These are phyloP conservation scores for Chionoecetes opilio DNA, from an alignment of 1,140 invertebrate species.

Conservation along the genomic window DNA sequence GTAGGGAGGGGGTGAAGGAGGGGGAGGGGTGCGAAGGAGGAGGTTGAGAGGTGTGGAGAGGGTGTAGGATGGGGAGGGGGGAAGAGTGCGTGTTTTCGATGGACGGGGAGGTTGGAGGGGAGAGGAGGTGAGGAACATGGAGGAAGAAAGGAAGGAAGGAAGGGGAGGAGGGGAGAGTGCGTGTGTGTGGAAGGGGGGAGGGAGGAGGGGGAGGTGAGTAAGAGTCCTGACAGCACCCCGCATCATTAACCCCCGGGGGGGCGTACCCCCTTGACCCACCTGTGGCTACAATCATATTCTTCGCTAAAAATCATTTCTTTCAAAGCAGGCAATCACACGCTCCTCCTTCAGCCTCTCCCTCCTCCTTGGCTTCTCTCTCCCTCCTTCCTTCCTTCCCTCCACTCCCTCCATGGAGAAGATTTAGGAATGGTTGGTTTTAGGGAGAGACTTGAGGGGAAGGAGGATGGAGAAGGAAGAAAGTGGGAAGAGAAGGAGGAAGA, in stretches of 20 bases:
- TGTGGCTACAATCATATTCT: neutral
- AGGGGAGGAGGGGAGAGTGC: neutral
- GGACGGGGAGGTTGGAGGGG: no score
- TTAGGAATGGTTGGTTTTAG: neutral
- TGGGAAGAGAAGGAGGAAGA: neutral
- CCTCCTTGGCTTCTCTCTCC: neutral
- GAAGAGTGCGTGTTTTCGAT: neutral
- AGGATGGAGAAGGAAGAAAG: neutral
- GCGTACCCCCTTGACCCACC: constrained; percentile 2
- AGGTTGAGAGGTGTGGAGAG: neutral
- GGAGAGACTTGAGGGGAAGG: neutral
- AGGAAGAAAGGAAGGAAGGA: neutral
- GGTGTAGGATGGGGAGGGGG: no score
- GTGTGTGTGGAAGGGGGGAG: no score
- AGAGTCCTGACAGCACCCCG: constrained; percentile 5
- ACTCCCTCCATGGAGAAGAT: neutral
- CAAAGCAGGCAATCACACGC: constrained; percentile 15
- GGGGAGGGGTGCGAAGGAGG: no score
- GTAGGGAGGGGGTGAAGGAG: neutral
- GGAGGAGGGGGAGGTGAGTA: neutral
- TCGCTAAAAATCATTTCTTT: constrained; percentile 31
- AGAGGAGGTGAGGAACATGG: neutral
- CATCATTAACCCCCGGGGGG: neutral
- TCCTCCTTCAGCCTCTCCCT: neutral
- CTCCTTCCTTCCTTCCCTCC: no score